These are phyloP conservation scores for Apostichopus parvimensis DNA, from an alignment of 35 echinoderm and acorn worm genomes.

Conservation along the genomic window DNA sequence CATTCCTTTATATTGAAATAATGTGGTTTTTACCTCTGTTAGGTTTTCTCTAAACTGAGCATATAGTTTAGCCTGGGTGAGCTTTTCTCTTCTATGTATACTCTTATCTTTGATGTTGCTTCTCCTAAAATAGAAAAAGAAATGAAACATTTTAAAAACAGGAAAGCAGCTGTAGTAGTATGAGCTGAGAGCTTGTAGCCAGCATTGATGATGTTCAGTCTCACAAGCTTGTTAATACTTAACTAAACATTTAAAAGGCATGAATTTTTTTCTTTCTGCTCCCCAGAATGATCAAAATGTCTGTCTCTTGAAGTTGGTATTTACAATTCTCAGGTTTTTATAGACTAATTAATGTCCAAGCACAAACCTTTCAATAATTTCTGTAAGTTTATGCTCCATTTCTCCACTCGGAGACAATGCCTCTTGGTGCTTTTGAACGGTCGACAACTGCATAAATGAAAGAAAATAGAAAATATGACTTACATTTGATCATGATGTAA, in stretches of 20 bases:
- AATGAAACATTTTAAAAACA: no score
- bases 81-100: constrained; percentile 78
- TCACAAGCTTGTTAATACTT: no score
- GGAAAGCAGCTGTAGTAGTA: no score
- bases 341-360: neutral
- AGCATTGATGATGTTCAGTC: no score
- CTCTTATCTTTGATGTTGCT: constrained; percentile 64
- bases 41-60: constrained; percentile 78
- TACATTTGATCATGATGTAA: neutral
- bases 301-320: no score
- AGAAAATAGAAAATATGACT: neutral
- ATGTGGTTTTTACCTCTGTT: constrained; percentile 57
- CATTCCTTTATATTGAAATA: no score
- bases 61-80: constrained; percentile 81
- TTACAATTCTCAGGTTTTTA: neutral
- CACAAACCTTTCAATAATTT: constrained; percentile 73
- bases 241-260: no score
- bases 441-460: neutral
- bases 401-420: neutral
- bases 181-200: no score
- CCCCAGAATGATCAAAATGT: no score
- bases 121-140: constrained; percentile 53
- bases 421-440: constrained; percentile 15
- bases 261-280: no score
- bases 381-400: constrained; percentile 13